Evolutionary conservation across 2,797 vertebrate genomes (phyloP), one percentile per base, ranked within the genome.

Genomic region (Pangasius sanitwongsei): DNA sequence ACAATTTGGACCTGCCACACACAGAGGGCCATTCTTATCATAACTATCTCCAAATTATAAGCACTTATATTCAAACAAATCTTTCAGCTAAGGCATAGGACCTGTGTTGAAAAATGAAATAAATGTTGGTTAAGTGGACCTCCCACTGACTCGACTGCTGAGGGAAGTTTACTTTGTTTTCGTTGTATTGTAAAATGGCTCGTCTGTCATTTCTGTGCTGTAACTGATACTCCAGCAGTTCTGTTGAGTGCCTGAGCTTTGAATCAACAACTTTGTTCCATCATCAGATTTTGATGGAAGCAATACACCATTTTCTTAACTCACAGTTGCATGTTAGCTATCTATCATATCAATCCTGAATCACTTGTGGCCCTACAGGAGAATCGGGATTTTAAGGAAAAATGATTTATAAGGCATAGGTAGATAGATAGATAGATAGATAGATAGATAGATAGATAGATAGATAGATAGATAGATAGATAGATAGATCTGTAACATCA

Each of bases 161-260:
- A 50, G 15, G 41, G 41, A 59, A 31, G 85, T 70, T 34, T 44
- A 50, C 77, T 67, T 53, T 37, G 15, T 77, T 59, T 82, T 44
- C 2, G 80, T 78, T 80, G 69, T 74, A 80, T 78, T 65, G 48
- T 85, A 8, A 44, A 87, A 83, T 31, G 74, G 53, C 74, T 55
- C 57, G 65, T 90, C 59, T 82, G 81, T 91, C 85, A 83, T 81
- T 86, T 31, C 77, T 77, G 34, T 61, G 75, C 55, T 2, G 86
- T 86, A 88, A 91, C 83, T 82, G 82, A 87, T 86, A 89, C 86
- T 77, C 31, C 55, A 83, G 55, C 44, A n/a, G 85, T 86, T 65
- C 88, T 89, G 59, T 69, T 18, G 34, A 50, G 74, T 72, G 83
- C 61, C 4, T 85, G 86, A 88, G 61, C 74, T 84, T 78, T 87